Conservation (phyloP, 2,797 vertebrate genomes). For the Euphonia xanthogaster region DNA sequence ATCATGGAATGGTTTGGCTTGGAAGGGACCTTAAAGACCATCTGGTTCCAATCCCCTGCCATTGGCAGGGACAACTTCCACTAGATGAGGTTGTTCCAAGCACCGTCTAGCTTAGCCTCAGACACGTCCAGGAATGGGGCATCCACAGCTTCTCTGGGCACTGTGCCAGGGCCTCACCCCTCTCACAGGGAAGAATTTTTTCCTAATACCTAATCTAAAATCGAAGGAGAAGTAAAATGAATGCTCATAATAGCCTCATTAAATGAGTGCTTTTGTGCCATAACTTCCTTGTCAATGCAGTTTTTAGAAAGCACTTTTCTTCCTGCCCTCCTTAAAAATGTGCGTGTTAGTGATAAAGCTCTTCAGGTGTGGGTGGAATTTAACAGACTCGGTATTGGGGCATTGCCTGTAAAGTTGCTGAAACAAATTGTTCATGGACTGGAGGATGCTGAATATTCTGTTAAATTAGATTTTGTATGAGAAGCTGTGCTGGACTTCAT, state of each 20-base stretch:
- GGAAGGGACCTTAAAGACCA: neutral
- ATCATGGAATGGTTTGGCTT: neutral
- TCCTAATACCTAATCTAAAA: neutral
- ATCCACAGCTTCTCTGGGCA: neutral
- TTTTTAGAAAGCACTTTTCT: neutral
- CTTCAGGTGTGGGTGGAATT: neutral
- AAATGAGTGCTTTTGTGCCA: neutral
- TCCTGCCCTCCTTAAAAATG: neutral
- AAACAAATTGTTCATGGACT: neutral
- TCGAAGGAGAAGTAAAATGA: neutral
- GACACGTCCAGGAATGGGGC: neutral
- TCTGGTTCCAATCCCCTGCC: neutral
- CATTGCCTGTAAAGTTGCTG: neutral
- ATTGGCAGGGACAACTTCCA: neutral
- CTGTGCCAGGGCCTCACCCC: neutral
- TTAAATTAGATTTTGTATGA: neutral
- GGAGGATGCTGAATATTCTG: neutral
- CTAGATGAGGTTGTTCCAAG: neutral
- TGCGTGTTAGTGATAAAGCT: neutral
- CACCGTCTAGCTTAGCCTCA: accelerated
- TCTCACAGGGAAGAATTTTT: neutral
- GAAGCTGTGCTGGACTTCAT: neutral
- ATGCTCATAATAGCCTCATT: neutral
- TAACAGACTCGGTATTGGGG: neutral
- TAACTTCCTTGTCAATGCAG: neutral